A percentile compares a stretch with the other conserved stretches of the same genome.
phyloP scores from a whole-genome alignment of 2,113 vertebrate species.

The Callipepla squamata region DNA sequence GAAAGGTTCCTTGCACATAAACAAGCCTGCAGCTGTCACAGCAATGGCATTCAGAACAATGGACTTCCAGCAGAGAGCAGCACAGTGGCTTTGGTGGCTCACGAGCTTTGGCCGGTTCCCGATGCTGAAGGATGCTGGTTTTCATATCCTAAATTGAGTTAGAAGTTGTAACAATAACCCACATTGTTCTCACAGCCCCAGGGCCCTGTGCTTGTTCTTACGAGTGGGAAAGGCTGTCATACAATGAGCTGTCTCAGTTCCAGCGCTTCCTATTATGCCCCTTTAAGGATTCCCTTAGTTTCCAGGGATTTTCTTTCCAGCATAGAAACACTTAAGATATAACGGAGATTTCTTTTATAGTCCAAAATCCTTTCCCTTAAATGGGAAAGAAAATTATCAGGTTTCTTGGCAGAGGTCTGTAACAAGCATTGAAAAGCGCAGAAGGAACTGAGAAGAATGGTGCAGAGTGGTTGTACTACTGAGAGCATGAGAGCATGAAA shows the following conservation, averaged over 20 bases:
- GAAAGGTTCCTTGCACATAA: not conserved
- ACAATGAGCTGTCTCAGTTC: not conserved
- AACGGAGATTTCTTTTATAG: constrained; percentile 7
- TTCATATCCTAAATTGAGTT: not conserved
- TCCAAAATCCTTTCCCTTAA: not conserved
- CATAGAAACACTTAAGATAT: constrained; percentile 2
- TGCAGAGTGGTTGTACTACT: not conserved
- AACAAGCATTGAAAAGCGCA: constrained; percentile 7
- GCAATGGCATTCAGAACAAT: not conserved
- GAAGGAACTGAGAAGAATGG: not conserved
- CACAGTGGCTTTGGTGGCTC: not conserved
- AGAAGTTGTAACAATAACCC: not conserved
- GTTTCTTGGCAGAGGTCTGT: constrained; percentile 3
- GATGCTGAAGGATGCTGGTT: not conserved
- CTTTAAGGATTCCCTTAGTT: constrained; percentile 24
- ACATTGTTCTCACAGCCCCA: not conserved
- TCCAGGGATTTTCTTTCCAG: constrained; percentile 10
- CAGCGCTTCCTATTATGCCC: not conserved
- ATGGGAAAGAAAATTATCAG: not conserved
- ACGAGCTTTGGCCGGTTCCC: not conserved
- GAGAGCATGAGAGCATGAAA: not conserved
- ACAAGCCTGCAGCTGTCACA: rapidly evolving
- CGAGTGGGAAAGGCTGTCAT: not conserved
- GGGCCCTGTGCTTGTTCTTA: not conserved
- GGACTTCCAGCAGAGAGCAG: not conserved